These are phyloP conservation scores for Mercenaria mercenaria DNA, from an alignment of 1,140 invertebrate species.

Conservation along the genomic window DNA sequence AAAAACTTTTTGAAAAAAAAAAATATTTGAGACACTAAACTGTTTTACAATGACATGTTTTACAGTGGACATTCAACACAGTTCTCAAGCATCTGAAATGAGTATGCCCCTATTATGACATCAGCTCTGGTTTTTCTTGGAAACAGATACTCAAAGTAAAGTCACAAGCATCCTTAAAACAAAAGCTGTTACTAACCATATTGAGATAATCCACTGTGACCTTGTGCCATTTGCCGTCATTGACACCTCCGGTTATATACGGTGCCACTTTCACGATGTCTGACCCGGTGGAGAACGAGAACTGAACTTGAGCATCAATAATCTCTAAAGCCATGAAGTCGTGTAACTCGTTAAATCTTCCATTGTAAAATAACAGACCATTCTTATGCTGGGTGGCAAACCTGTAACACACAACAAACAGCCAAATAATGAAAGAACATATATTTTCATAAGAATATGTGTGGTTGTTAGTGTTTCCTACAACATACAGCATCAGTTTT, in stretches of 20 bases:
- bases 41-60: too few relatives aligned
- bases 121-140: too few relatives aligned
- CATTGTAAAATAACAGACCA: constrained; percentile 97
- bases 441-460: neutral
- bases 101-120: too few relatives aligned
- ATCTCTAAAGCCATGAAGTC: constrained; percentile 98
- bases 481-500: neutral
- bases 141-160: too few relatives aligned
- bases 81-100: too few relatives aligned
- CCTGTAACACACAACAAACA: constrained; percentile 84
- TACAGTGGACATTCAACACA: too few relatives aligned
- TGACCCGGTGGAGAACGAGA: constrained; percentile 96
- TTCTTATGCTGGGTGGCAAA: constrained; percentile 95
- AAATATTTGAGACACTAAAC: too few relatives aligned
- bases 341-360: constrained; percentile 97
- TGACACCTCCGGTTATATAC: constrained; percentile 91
- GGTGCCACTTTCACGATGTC: constrained; percentile 89
- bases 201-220: constrained; percentile 95
- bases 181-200: constrained; percentile 90
- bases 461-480: neutral
- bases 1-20: too few relatives aligned
- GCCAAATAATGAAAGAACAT: constrained; percentile 42
- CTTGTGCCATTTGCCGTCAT: constrained; percentile 97
- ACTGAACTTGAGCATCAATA: constrained; percentile 91
- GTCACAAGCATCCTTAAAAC: too few relatives aligned